A percentile compares a stretch with the other conserved stretches of the same genome.
Conservation (phyloP, 2,797 vertebrate species). For the Enteromius treurensis region DNA sequence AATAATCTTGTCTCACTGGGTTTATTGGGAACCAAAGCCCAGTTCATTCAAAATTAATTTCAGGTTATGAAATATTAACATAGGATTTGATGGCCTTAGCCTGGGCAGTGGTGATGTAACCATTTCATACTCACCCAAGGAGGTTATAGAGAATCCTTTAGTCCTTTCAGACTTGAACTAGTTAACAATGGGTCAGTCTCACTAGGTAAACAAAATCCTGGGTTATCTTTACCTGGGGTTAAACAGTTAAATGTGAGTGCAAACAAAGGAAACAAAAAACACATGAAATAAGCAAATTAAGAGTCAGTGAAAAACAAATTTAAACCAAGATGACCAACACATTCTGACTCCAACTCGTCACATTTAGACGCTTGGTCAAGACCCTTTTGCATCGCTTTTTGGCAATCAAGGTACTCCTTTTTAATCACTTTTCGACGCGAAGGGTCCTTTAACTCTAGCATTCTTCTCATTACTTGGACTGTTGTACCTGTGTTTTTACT, state of each 20-base stretch:
- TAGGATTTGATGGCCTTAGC: constrained; percentile 55
- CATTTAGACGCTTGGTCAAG: too few relatives aligned
- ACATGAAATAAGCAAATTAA: background rate
- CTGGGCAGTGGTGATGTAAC: constrained; percentile 45
- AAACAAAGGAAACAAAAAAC: background rate
- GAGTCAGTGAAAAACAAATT: background rate
- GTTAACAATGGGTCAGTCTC: background rate
- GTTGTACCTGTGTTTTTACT: too few relatives aligned
- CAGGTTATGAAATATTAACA: constrained; percentile 59
- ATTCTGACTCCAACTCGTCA: too few relatives aligned
- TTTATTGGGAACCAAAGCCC: constrained; percentile 41
- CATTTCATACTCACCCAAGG: constrained; percentile 7
- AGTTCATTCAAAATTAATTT: constrained; percentile 56
- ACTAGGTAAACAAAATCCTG: background rate
- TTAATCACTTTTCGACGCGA: too few relatives aligned
- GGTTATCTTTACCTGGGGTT: background rate
- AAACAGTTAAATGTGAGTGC: background rate
- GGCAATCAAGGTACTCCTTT: too few relatives aligned
- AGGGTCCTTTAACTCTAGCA: too few relatives aligned
- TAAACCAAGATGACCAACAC: background rate
- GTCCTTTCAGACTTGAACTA: background rate
- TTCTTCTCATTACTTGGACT: too few relatives aligned
- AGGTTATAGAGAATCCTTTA: background rate
- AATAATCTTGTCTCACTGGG: constrained; percentile 35
- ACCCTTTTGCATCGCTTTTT: too few relatives aligned